Percentiles rank a stretch among this genome's conserved stretches.
Conservation (phyloP, 2,888 invertebrate genomes). For the Coelinius sp. region DNA sequence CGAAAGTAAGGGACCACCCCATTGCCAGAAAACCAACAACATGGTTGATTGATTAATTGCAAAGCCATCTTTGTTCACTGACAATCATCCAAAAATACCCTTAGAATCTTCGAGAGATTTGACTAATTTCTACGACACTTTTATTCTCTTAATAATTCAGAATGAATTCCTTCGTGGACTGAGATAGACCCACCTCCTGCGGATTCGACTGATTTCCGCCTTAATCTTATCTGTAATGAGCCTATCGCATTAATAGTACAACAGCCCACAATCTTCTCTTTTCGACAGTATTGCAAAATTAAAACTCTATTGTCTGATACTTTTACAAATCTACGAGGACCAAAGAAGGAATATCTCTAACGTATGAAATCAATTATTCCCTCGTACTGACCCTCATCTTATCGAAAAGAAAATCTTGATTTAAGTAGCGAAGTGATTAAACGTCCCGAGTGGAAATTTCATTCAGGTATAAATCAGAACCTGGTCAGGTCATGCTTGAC, state of each 20-base stretch:
- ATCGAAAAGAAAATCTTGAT: background rate
- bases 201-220: background rate
- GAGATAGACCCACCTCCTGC: background rate
- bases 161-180: background rate
- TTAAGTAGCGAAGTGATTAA: too few relatives aligned
- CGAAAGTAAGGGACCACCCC: background rate
- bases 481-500: background rate
- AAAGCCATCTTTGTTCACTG: background rate
- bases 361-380: background rate
- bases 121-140: background rate
- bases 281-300: background rate
- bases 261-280: background rate
- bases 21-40: background rate
- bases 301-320: background rate
- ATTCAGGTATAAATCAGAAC: background rate
- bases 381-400: background rate
- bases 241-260: background rate
- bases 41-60: conserved; percentile 14
- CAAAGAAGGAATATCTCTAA: background rate
- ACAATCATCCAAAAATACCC: background rate
- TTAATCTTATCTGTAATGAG: conserved; percentile 5
- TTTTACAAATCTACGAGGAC: background rate
- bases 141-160: background rate
- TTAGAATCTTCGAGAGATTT: background rate
- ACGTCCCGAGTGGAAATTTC: background rate